Base-by-base conservation (phyloP, 2,113 vertebrate species). In the Mus spicilegus region DNA sequence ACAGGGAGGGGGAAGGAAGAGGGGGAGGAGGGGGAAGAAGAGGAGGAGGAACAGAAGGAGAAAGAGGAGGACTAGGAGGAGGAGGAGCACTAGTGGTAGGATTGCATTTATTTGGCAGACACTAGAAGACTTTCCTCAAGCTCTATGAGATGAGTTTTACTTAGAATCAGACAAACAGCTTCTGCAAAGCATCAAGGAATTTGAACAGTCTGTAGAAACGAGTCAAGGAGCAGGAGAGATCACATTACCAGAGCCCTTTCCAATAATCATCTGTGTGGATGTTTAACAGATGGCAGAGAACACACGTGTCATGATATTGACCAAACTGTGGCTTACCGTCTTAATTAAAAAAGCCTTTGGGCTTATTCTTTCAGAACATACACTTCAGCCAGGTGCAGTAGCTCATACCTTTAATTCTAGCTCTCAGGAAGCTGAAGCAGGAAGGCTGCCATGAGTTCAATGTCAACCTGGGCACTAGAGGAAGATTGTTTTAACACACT, bases 321-420 rank as follows among this genome's bases (percentile, higher is more conserved):
- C 91, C 90, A 97, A 89, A 96, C 12, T 69, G 7, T n/a, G 80
- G 70, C 14, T 89, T 93, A 1, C 5, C 95, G 61, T 84, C 81
- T 94, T 95, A 96, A 93, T 42, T 24, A 95, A 96, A 90, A 87
- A 80, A 95, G 69, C 94, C 89, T 96, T 94, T 91, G 86, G 95
- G 51, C 36, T 80, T 90, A 90, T 51, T 90, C 88, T 75, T 91
- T 70, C 11, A 72, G 87, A 69, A 72, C 0, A 1, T 58, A 88
- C 33, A 82, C 58, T 54, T 88, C 4, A 72, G 51, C 33, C 67
- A 39, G 49, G 49, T 6, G 49, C 46, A n/a, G 22, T 26, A 20
- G 49, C 86, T 73, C 67, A 51, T 5, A 39, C 67, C 20, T 72
- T 5, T 87, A 36, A 36, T 13, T 33, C 39, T 20, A 65, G n/a